Base-by-base conservation (phyloP, 2,888 invertebrate genomes). In the Odontothrips loti region DNA sequence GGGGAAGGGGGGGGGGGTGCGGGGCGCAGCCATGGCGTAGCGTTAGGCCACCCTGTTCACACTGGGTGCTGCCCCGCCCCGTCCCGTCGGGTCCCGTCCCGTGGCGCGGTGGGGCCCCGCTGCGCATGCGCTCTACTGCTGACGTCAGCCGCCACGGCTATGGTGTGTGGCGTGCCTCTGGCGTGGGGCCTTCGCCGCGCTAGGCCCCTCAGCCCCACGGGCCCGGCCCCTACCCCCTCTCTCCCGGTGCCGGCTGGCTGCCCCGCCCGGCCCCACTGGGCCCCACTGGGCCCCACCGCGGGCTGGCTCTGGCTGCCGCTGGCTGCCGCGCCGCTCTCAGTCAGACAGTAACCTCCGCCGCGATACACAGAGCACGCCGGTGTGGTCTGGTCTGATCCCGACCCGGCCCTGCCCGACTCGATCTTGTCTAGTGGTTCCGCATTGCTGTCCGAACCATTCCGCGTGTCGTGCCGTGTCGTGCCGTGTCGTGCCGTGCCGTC, bases 81-180 rank as follows among this genome's bases (percentile, higher is more conserved):
- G 68, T 23, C 68, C 68, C 68, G 4, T 23, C 51, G n/a, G n/a
- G 68, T 23, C 68, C 68, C 12, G 68, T 27, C 27, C 68, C 23
- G 11, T 27, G 27, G 10, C 11, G n/a, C 23, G 34, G 34, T 68
- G 23, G 23, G 27, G n/a, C 68, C 51, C 23, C 68, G 68, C 27
- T 27, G 68, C 68, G 68, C 68, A 75, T 75, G 68, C 68, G 68
- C 68, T 75, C 27, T 27, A 27, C 8, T 12, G 68, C 68, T 75
- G 68, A 75, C 68, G 68, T 75, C 68, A 75, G 68, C 68, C 68
- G 68, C 68, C 68, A 75, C 68, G 68, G 68, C 68, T 27, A 75
- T 27, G 68, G 68, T 75, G 68, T 75, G 68, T 27, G 68, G 68
- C 68, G 68, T 75, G 68, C 68, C 27, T 23, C 68, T 75, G 68